phyloP scores from a whole-genome alignment of 2,797 vertebrate genomes.

The Pseudotriccus pelzelni region DNA sequence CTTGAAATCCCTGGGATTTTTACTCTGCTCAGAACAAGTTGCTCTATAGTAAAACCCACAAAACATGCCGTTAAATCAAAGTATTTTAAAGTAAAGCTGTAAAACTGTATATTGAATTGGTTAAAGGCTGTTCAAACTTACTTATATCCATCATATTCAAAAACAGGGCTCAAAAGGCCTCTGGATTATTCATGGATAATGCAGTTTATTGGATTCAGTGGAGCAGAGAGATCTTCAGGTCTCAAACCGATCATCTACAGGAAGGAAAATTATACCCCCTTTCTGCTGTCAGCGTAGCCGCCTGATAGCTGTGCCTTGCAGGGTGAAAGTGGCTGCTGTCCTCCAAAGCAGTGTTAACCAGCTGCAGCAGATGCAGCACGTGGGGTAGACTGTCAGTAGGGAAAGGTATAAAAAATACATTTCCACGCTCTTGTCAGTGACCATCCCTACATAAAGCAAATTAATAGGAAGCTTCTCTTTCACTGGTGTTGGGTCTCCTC shows the following conservation, averaged over 20 bases:
- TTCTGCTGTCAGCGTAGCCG: neutral
- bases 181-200: conserved; percentile 2
- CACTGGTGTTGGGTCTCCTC: neutral
- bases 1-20: neutral
- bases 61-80: neutral
- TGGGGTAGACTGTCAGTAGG: neutral
- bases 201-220: conserved; percentile 16
- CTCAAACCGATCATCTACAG: neutral
- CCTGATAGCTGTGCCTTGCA: neutral
- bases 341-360: neutral
- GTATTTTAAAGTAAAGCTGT: neutral
- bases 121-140: conserved; percentile 1
- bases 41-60: neutral
- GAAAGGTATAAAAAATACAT: neutral
- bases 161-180: neutral
- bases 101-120: neutral
- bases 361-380: neutral
- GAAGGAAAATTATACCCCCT: neutral
- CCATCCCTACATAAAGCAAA: neutral
- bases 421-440: neutral
- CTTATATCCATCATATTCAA: neutral
- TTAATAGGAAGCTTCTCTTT: neutral
- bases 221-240: neutral
- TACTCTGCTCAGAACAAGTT: neutral
- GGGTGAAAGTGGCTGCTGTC: neutral